Percentiles rank a stretch among this genome's conserved stretches.
Evolutionary conservation across 2,888 invertebrate genomes (phyloP).

Genomic region (Sicus ferrugineus): DNA sequence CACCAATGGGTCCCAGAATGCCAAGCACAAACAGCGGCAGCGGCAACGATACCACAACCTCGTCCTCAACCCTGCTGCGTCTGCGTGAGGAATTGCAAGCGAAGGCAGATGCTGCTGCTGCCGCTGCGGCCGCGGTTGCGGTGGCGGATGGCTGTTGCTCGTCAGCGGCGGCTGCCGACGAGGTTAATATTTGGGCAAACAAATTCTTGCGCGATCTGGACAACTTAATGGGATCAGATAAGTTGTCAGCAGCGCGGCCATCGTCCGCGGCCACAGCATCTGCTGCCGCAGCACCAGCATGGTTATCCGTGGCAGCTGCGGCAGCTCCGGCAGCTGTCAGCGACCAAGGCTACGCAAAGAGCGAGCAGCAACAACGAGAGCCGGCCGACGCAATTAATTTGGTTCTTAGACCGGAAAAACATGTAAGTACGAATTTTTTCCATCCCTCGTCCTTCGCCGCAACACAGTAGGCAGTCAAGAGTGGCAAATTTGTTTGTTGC

Average conservation of each 20-base stretch:
- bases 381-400: conserved; percentile 49
- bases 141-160: conserved; percentile 43
- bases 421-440: conserved; percentile 55
- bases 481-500: not conserved
- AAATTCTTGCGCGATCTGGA: conserved; percentile 64
- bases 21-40: conserved; percentile 28
- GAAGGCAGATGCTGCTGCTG: conserved; percentile 34
- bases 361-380: conserved; percentile 36
- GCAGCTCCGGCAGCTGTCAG: conserved; percentile 57
- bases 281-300: conserved; percentile 50
- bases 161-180: conserved; percentile 49
- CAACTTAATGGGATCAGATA: conserved; percentile 62
- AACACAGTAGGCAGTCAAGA: not conserved
- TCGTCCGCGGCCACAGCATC: conserved; percentile 45
- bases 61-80: conserved; percentile 43
- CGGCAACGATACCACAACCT: conserved; percentile 37
- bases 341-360: conserved; percentile 45
- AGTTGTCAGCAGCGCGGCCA: conserved; percentile 43
- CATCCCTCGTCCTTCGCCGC: not conserved
- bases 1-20: conserved; percentile 43
- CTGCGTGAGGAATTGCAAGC: conserved; percentile 41
- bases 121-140: conserved; percentile 30
- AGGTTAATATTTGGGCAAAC: conserved; percentile 64
- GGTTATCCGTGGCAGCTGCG: conserved; percentile 56
- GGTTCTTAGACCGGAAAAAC: conserved; percentile 63